A percentile compares a stretch with the other conserved stretches of the same genome.
phyloP scores from a whole-genome alignment of 2,888 invertebrate genomes.

The Smittia sp. region DNA sequence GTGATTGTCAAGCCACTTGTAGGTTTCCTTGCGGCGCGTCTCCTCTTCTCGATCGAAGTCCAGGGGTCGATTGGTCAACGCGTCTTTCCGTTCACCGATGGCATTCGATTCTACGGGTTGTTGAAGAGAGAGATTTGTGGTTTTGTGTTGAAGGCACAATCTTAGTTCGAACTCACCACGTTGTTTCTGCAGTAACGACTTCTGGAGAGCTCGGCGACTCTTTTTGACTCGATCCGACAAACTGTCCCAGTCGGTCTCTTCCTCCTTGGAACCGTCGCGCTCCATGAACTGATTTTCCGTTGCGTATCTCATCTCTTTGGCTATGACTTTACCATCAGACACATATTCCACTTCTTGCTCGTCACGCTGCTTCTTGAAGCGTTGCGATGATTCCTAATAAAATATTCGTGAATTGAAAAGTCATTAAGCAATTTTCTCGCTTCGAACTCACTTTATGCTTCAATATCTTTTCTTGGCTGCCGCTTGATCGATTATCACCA shows the following conservation, averaged over 20 bases:
- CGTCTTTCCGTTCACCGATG: constrained; percentile 70
- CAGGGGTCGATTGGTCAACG: constrained; percentile 73
- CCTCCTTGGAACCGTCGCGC: constrained; percentile 64
- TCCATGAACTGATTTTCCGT: constrained; percentile 81
- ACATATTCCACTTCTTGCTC: constrained; percentile 81
- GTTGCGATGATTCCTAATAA: constrained; percentile 58
- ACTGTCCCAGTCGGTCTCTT: constrained; percentile 72
- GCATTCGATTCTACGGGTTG: constrained; percentile 24
- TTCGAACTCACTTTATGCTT: constrained; percentile 48
- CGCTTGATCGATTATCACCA: constrained; percentile 55
- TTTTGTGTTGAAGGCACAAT: no score
- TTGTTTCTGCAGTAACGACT: constrained; percentile 54
- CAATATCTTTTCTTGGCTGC: constrained; percentile 49
- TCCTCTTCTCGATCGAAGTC: constrained; percentile 87
- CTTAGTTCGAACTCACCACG: constrained; percentile 52
- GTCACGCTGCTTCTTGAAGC: constrained; percentile 69
- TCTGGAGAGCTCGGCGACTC: constrained; percentile 57
- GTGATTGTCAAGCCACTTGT: constrained; percentile 87
- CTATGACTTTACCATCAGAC: constrained; percentile 76
- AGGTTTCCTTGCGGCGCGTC: constrained; percentile 83
- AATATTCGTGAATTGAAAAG: not conserved
- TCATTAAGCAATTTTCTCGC: not conserved
- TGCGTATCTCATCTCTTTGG: constrained; percentile 76
- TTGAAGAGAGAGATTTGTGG: no score
- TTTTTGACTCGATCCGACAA: constrained; percentile 72